Conservation (phyloP, 1,140 invertebrate species). For the Drosophila pseudoobscura region DNA sequence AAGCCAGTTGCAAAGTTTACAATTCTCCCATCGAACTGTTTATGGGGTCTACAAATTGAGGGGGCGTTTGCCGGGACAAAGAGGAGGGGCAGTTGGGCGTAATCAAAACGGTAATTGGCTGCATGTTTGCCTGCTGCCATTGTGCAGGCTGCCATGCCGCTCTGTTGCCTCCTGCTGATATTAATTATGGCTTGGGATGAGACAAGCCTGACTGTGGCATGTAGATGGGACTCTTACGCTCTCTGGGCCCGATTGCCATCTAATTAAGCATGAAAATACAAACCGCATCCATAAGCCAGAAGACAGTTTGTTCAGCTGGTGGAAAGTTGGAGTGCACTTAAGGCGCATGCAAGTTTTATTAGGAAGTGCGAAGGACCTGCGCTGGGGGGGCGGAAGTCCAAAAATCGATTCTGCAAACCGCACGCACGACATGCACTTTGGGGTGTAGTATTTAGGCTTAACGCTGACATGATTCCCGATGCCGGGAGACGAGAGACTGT, state of each 20-base stretch:
- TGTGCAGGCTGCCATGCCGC: conserved; percentile 30
- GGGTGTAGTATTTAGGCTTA: conserved; percentile 57
- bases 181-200: conserved; percentile 29
- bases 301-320: conserved; percentile 7
- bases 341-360: conserved; percentile 55
- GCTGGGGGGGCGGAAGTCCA: conserved; percentile 12
- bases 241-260: conserved; percentile 32
- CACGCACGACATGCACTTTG: conserved; percentile 52
- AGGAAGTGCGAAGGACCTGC: conserved; percentile 5
- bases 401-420: conserved; percentile 60
- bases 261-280: conserved; percentile 55
- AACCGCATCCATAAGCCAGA: conserved; percentile 6
- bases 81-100: conserved; percentile 15
- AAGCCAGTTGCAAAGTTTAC: conserved; percentile 33
- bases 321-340: conserved; percentile 58
- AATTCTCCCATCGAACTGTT: conserved; percentile 38
- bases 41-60: conserved; percentile 20
- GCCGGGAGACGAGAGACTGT: background rate
- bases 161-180: conserved; percentile 9
- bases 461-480: conserved; percentile 59
- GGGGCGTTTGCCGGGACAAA: conserved; percentile 14
- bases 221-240: conserved; percentile 4
- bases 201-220: conserved; percentile 21
- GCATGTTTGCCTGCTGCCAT: conserved; percentile 41
- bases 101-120: conserved; percentile 51